These are phyloP conservation scores for Melinaea menophilus DNA, from an alignment of 2,888 invertebrate genomes.

Conservation along the genomic window DNA sequence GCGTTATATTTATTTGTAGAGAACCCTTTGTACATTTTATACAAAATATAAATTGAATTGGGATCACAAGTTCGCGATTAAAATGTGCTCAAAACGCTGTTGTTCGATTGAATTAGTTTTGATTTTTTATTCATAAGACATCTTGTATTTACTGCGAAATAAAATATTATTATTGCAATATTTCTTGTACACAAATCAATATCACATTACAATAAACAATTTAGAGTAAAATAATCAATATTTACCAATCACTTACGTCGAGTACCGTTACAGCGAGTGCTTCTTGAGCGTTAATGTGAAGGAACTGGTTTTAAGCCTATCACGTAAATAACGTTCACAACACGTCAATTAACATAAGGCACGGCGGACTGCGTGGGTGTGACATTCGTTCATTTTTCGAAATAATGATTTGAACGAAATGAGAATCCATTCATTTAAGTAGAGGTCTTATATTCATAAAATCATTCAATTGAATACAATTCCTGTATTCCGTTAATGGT, in stretches of 20 bases:
- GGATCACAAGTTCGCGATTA: constrained; percentile 1
- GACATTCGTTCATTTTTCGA: constrained; percentile 14
- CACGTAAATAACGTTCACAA: constrained; percentile 22
- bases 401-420: constrained; percentile 11
- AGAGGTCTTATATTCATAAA: constrained; percentile 10
- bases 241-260: neutral
- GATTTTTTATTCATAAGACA: neutral
- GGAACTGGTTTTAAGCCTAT: constrained; percentile 16
- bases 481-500: constrained; percentile 25
- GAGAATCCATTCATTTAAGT: neutral
- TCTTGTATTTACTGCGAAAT: neutral
- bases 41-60: constrained; percentile 1
- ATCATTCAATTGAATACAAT: constrained; percentile 34
- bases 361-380: constrained; percentile 15
- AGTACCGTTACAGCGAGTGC: neutral
- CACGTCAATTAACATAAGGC: constrained; percentile 24
- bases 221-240: neutral
- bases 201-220: too few species aligned
- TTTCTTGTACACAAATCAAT: too few species aligned
- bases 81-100: neutral
- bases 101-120: neutral
- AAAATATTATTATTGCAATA: neutral
- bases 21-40: constrained; percentile 18
- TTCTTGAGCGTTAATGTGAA: constrained; percentile 10
- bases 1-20: constrained; percentile 15